Conservation (phyloP, 2,888 invertebrate species). For the Lochmaea capreae region DNA sequence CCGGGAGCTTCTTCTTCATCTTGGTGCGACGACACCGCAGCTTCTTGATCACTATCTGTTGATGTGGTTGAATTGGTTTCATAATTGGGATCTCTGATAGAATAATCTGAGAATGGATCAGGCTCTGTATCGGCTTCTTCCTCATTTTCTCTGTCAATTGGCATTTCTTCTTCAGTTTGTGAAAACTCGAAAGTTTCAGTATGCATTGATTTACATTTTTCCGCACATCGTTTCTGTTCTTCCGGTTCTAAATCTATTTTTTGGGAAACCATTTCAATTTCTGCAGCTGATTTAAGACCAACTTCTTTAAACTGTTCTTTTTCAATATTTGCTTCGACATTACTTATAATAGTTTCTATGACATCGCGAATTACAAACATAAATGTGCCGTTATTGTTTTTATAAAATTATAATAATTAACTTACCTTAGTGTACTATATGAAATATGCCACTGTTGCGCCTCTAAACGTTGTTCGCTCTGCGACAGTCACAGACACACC, state of each 20-base stretch:
- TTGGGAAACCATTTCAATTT: neutral
- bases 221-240: neutral
- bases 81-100: slow-evolving; percentile 5
- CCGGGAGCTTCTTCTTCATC: slow-evolving; percentile 8
- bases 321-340: slow-evolving; percentile 11
- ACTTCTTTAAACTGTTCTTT: slow-evolving; percentile 12
- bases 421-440: slow-evolving; percentile 4
- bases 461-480: neutral
- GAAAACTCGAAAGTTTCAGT: neutral
- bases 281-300: slow-evolving; percentile 10
- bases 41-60: slow-evolving; percentile 11
- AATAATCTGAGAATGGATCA: slow-evolving; percentile 9
- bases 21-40: neutral
- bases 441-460: slow-evolving; percentile 5
- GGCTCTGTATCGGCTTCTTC: neutral
- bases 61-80: neutral
- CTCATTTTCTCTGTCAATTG: neutral
- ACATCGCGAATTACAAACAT: slow-evolving; percentile 20
- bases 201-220: neutral
- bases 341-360: slow-evolving; percentile 16
- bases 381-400: slow-evolving; percentile 2
- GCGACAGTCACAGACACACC: neutral
- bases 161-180: neutral
- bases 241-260: neutral
- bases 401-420: neutral